phyloP scores from a whole-genome alignment of 2,113 vertebrate species.

The Cottus gobio region DNA sequence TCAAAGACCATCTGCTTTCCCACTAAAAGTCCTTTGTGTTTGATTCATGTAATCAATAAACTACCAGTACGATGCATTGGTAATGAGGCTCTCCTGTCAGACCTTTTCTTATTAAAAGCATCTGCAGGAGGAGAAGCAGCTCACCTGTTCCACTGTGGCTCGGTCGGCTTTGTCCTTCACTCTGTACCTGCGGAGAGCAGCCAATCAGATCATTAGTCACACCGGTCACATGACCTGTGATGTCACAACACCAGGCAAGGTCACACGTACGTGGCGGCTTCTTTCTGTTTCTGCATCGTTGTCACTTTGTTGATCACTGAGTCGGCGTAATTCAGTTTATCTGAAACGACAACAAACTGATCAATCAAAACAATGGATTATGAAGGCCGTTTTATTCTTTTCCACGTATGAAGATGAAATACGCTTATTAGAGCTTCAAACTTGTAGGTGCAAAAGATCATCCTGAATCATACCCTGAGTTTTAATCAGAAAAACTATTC shows the following conservation, averaged over 20 bases:
- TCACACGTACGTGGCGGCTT: conserved; percentile 76
- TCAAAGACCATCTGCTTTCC: background rate
- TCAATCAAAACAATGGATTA: background rate
- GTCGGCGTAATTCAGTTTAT: conserved; percentile 76
- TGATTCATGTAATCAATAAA: background rate
- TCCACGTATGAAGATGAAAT: too few species aligned
- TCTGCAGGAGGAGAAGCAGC: background rate
- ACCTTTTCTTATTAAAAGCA: conserved; percentile 29
- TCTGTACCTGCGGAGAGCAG: conserved; percentile 85
- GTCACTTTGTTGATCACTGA: conserved; percentile 83
- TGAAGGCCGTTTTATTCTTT: background rate
- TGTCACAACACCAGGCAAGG: fast-evolving
- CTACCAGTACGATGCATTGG: background rate
- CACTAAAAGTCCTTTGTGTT: too few species aligned
- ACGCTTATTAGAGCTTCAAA: too few species aligned
- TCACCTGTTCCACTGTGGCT: conserved; percentile 96
- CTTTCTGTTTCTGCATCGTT: conserved; percentile 78
- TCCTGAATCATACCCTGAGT: too few species aligned
- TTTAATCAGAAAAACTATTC: too few species aligned
- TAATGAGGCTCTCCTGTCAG: background rate
- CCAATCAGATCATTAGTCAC: conserved; percentile 28
- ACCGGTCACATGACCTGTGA: background rate
- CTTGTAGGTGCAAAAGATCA: too few species aligned
- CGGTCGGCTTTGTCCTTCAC: conserved; percentile 97
- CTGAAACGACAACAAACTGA: conserved; percentile 55